Evolutionary conservation across 2,888 invertebrate genomes (phyloP).

Genomic region (Calliopum simillimum): DNA sequence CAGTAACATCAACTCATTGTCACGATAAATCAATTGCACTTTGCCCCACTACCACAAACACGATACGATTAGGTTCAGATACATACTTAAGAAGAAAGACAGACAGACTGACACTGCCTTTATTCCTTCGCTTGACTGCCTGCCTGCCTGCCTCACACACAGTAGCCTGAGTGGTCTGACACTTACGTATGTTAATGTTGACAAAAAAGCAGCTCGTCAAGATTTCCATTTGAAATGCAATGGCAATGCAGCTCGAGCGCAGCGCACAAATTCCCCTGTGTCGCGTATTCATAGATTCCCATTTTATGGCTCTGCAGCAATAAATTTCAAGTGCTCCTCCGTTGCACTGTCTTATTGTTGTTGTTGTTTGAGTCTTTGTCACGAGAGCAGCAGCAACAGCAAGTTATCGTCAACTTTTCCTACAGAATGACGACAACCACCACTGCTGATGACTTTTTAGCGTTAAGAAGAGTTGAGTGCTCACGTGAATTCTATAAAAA

Average conservation of each 20-base stretch:
- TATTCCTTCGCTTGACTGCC: not conserved
- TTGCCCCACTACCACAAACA: slow-evolving; percentile 43
- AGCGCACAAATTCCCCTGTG: not conserved
- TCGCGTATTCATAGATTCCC: too few relatives aligned
- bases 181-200: slow-evolving; percentile 64
- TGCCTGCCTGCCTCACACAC: slow-evolving; percentile 38
- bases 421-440: slow-evolving; percentile 40
- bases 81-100: too few relatives aligned
- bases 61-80: too few relatives aligned
- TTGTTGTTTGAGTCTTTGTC: too few relatives aligned
- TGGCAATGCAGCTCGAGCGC: slow-evolving; percentile 35
- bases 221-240: slow-evolving; percentile 41
- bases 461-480: not conserved
- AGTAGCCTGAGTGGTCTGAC: slow-evolving; percentile 59
- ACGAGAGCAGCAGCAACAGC: too few relatives aligned
- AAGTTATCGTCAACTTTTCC: slow-evolving; percentile 20
- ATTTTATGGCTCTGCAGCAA: too few relatives aligned
- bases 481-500: slow-evolving; percentile 23
- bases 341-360: too few relatives aligned
- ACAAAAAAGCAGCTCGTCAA: slow-evolving; percentile 51
- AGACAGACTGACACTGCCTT: not conserved
- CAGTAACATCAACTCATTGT: slow-evolving; percentile 49
- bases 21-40: slow-evolving; percentile 62
- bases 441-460: slow-evolving; percentile 27
- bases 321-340: too few relatives aligned